A percentile compares a stretch with the other conserved stretches of the same genome.
phyloP scores from a whole-genome alignment of 2,113 vertebrate genomes.

The Lampris incognitus region DNA sequence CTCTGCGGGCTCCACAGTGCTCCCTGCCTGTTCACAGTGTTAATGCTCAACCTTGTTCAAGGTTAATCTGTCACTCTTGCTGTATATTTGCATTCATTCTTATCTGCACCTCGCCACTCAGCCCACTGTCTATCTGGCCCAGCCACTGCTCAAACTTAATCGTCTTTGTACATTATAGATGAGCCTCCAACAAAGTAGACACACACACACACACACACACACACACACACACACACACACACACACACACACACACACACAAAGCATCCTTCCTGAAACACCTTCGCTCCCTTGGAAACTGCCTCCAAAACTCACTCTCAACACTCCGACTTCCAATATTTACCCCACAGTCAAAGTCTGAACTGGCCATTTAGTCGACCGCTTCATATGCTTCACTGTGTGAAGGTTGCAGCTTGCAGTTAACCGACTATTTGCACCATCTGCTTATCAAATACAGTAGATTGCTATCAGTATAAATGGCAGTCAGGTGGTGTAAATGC shows the following conservation, averaged over 20 bases:
- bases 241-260: neutral
- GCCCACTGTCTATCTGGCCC: slow-evolving; percentile 71
- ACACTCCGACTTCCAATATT: slow-evolving; percentile 53
- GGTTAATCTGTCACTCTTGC: slow-evolving; percentile 85
- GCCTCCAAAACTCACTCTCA: slow-evolving; percentile 22
- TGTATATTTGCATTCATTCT: slow-evolving; percentile 85
- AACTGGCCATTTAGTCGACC: slow-evolving; percentile 41
- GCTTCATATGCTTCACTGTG: neutral
- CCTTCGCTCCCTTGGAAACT: slow-evolving; percentile 28
- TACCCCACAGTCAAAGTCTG: slow-evolving; percentile 45
- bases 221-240: slow-evolving; percentile 26
- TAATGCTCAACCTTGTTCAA: slow-evolving; percentile 81
- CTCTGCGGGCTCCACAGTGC: slow-evolving; percentile 46
- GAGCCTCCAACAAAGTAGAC: slow-evolving; percentile 65
- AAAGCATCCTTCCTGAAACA: slow-evolving; percentile 3
- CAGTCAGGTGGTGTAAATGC: too few relatives aligned
- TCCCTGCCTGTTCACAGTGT: slow-evolving; percentile 61
- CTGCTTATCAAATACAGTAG: too few relatives aligned
- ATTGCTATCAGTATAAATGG: too few relatives aligned
- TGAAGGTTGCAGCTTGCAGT: too few relatives aligned
- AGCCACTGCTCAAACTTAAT: slow-evolving; percentile 78
- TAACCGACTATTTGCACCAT: too few relatives aligned
- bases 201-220: slow-evolving; percentile 20
- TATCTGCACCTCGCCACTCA: slow-evolving; percentile 82
- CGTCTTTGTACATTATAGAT: slow-evolving; percentile 83